Percentiles rank a stretch among this genome's conserved stretches.
Evolutionary conservation across 2,113 vertebrate genomes (phyloP).

Genomic region (Carettochelys insculpta): DNA sequence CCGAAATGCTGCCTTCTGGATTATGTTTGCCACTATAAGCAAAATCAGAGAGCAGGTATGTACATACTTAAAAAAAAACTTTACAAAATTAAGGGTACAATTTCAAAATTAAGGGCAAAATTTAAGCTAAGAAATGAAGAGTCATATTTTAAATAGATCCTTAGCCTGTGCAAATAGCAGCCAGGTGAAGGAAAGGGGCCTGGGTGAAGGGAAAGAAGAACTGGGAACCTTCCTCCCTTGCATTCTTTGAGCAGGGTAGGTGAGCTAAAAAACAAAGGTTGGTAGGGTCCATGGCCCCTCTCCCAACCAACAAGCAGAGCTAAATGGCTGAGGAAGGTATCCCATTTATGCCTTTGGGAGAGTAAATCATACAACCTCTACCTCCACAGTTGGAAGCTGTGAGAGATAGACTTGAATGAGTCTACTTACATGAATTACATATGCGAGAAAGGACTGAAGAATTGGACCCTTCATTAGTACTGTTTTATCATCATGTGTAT

Average conservation of each 20-base stretch:
- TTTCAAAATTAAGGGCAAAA: neutral
- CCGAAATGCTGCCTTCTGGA: neutral
- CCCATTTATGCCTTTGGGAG: neutral
- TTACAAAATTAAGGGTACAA: neutral
- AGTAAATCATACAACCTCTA: neutral
- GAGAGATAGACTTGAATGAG: neutral
- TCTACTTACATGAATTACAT: neutral
- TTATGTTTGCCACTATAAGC: neutral
- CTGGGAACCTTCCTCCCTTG: neutral
- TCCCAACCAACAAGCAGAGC: neutral
- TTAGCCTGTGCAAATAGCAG: neutral
- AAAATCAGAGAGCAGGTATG: neutral
- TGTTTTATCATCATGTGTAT: conserved; percentile 1
- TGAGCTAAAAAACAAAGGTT: neutral
- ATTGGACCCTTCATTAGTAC: conserved; percentile 12
- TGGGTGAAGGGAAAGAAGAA: too few species aligned
- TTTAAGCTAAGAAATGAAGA: neutral
- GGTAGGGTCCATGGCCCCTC: neutral
- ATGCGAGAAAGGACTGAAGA: conserved; percentile 2
- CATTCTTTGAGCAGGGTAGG: neutral
- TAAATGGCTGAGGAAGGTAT: neutral
- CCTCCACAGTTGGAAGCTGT: neutral
- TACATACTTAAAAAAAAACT: neutral
- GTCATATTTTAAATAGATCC: neutral
- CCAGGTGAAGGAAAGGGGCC: neutral